phyloP scores from a whole-genome alignment of 2,113 vertebrate genomes.

The Mesocricetus auratus region DNA sequence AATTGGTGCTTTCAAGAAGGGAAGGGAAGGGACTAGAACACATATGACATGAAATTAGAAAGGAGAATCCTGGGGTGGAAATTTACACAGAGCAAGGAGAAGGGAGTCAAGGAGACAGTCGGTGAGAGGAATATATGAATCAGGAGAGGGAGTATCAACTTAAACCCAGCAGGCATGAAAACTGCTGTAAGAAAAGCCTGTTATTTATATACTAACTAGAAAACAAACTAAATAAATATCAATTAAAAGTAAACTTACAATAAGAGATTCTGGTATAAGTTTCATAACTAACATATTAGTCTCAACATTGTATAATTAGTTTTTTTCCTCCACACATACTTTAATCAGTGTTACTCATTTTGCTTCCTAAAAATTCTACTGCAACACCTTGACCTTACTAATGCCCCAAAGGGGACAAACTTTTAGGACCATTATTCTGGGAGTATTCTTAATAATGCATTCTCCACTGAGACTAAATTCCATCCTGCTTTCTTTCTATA shows the following conservation, averaged over 20 bases:
- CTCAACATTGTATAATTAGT: not conserved
- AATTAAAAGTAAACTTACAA: conserved; percentile 44
- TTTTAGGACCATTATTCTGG: not conserved
- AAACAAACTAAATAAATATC: not conserved
- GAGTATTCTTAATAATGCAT: not conserved
- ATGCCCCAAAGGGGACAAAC: not conserved
- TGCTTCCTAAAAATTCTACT: not conserved
- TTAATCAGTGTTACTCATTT: not conserved
- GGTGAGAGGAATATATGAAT: not conserved
- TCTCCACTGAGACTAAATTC: not conserved
- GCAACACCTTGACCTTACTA: not conserved
- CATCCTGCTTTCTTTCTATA: not conserved
- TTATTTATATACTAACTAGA: not conserved
- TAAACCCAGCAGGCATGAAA: not conserved
- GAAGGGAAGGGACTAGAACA: too few species aligned
- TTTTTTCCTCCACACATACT: not conserved
- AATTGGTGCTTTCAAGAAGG: too few species aligned
- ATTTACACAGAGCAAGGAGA: too few species aligned
- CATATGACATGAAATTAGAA: too few species aligned
- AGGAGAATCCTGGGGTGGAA: not conserved
- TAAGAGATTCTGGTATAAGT: conserved; percentile 30
- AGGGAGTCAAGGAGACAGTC: not conserved
- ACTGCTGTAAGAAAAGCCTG: too few species aligned
- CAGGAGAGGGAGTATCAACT: not conserved
- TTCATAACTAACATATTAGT: not conserved